Percentiles rank a stretch among this genome's conserved stretches.
Evolutionary conservation across 2,113 vertebrate genomes (phyloP).

Genomic region (Scopus umbretta): DNA sequence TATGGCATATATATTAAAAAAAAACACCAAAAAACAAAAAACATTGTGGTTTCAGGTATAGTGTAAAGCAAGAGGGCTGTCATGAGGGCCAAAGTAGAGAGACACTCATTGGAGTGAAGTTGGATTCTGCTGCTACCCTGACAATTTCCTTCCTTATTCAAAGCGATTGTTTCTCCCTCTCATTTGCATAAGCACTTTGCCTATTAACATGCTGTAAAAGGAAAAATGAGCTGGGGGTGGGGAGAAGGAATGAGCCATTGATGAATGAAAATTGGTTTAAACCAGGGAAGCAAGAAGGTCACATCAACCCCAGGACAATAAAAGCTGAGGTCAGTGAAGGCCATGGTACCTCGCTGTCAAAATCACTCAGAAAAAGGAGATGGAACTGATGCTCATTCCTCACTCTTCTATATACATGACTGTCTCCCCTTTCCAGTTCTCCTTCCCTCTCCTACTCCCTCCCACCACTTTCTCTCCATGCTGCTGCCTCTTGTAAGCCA

Average conservation of each 20-base stretch:
- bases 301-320: conserved; percentile 2
- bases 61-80: neutral
- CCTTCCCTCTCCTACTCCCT: neutral
- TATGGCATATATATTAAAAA: neutral
- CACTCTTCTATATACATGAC: neutral
- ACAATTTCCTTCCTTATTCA: conserved; percentile 42
- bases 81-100: neutral
- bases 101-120: neutral
- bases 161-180: conserved; percentile 22
- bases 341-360: neutral
- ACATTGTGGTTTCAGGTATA: neutral
- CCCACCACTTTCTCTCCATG: neutral
- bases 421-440: neutral
- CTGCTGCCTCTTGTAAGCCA: neutral
- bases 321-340: conserved; percentile 28
- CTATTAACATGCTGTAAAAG: conserved; percentile 61
- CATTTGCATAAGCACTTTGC: conserved; percentile 65
- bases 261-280: conserved; percentile 43
- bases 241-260: conserved; percentile 9
- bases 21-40: neutral
- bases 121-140: neutral
- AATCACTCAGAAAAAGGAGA: conserved; percentile 39
- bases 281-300: conserved; percentile 32
- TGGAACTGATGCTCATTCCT: neutral
- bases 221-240: neutral